A percentile compares a stretch with the other conserved stretches of the same genome.
Evolutionary conservation across 2,888 invertebrate species (phyloP).

Genomic region (Eilema depressum): DNA sequence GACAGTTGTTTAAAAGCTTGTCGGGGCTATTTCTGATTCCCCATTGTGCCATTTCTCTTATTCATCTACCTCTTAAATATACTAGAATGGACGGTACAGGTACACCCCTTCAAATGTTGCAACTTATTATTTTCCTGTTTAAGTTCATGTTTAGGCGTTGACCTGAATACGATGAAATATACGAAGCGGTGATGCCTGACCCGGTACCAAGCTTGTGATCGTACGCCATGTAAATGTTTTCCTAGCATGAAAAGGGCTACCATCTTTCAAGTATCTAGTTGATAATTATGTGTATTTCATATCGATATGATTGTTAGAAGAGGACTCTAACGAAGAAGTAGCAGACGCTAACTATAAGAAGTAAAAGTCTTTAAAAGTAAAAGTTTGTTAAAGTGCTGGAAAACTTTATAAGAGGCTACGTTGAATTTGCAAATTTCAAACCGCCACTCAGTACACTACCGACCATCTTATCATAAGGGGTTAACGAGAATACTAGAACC

Average conservation of each 20-base stretch:
- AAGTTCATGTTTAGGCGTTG: constrained; percentile 4
- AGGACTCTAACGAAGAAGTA: no score
- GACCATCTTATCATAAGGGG: no score
- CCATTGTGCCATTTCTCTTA: not conserved
- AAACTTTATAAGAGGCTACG: no score
- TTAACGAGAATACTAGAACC: no score
- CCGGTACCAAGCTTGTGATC: not conserved
- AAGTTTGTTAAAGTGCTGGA: no score
- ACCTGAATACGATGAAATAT: not conserved
- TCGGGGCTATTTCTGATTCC: not conserved
- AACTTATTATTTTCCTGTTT: not conserved
- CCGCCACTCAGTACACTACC: no score
- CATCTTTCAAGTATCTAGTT: not conserved
- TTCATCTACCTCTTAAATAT: not conserved
- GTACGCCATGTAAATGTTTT: not conserved
- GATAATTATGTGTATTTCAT: not conserved
- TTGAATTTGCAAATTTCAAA: no score
- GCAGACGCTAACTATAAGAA: no score
- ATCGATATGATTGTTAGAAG: not conserved
- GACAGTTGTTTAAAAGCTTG: constrained; percentile 5
- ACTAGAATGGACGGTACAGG: not conserved
- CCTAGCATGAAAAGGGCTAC: not conserved
- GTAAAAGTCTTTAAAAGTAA: no score
- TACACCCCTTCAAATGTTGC: not conserved
- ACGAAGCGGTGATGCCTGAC: not conserved